Base-by-base conservation (phyloP, 2,113 vertebrate species). In the Sula dactylatra region DNA sequence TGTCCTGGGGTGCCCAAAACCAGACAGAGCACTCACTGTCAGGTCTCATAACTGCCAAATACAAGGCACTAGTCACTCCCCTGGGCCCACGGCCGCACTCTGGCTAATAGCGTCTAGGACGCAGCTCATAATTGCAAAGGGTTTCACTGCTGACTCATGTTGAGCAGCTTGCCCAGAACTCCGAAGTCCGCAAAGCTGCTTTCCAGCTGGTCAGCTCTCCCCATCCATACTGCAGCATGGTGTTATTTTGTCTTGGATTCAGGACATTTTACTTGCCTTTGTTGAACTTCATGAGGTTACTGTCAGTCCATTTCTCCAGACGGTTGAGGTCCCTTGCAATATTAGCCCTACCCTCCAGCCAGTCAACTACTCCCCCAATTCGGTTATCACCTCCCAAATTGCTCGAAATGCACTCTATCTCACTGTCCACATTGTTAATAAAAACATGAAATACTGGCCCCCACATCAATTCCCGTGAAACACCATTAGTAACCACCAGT, bases 21-120 rank as follows among this genome's bases (percentile, higher is more conserved):
- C 4, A 19, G 65, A 36, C n/a, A 73, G 9, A 85, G 42, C 31
- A 27, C 47, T 54, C 13, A 21, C 32, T 11, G 2, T 47, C 20
- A 56, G 3, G 10, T 27, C 70, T 71, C 38, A 4, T 8, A 56
- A 19, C 2, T 44, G 55, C 36, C 69, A 82, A 52, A 26, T 12
- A 34, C 36, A 49, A 56, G 45, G 64, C 55, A 78, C 5, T 12
- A 61, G 50, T 61, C 2, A 0, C 13, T 31, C 31, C 21, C 42
- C 16, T 11, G 21, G 12, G 20, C 49, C 54, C 26, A 24, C 0
- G 0, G 58, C 44, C 45, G 49, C 26, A 13, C 26, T 31, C 42
- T 32, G 34, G 38, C 44, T 59, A 73, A 47, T 3, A 93, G 29
- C 6, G 1, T 38, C 54, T 47, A 74, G 59, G 49, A 70, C 3